Evolutionary conservation across 64 coral and sea anemone species (phyloP).

Genomic region (Stichodactyla helianthus): DNA sequence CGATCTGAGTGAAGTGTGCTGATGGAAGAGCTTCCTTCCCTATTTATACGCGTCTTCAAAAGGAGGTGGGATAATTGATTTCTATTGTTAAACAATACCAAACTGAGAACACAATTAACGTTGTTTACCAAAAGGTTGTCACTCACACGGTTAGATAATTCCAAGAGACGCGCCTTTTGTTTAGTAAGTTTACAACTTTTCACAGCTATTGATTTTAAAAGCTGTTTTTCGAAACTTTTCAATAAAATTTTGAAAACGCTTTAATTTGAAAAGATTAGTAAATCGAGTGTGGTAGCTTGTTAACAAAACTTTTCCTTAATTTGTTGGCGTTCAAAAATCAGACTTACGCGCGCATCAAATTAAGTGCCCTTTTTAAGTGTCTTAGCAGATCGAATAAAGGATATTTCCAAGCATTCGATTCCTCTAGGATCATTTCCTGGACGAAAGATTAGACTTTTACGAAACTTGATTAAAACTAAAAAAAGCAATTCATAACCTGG

Average conservation of each 20-base stretch:
- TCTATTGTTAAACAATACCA: slow-evolving; percentile 2
- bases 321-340: not conserved
- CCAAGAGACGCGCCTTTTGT: not conserved
- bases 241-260: not conserved
- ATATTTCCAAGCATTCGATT: not conserved
- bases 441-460: not conserved
- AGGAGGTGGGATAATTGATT: not conserved
- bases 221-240: not conserved
- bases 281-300: not conserved
- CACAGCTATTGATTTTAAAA: not conserved
- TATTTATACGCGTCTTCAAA: not conserved
- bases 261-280: not conserved
- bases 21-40: not conserved
- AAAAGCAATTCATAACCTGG: too few relatives aligned
- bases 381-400: too few relatives aligned
- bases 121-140: not conserved
- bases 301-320: not conserved
- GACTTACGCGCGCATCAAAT: not conserved
- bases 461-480: not conserved
- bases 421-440: not conserved
- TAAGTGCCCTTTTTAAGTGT: too few relatives aligned
- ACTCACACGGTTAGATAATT: not conserved
- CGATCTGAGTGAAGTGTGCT: not conserved
- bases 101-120: not conserved
- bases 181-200: not conserved